These are phyloP conservation scores for Mormyrus lacerda DNA, from an alignment of 2,113 vertebrate genomes.

Conservation along the genomic window DNA sequence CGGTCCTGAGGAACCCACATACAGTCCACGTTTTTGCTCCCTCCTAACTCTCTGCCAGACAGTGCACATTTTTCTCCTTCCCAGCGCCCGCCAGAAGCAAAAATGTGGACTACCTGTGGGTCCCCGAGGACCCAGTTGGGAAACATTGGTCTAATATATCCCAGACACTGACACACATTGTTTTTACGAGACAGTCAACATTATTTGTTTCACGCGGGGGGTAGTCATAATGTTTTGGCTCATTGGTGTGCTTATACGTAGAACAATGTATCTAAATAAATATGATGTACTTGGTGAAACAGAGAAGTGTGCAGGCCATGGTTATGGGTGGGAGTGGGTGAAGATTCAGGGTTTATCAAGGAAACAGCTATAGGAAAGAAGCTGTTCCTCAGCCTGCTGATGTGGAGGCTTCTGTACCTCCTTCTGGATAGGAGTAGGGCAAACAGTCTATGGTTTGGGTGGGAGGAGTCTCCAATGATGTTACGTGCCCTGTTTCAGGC, in stretches of 20 bases:
- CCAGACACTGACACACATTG: background rate
- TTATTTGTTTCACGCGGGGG: background rate
- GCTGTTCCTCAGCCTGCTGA: background rate
- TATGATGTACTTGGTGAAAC: background rate
- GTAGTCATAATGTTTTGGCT: background rate
- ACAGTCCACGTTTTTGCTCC: background rate
- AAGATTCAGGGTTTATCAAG: background rate
- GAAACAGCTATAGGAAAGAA: background rate
- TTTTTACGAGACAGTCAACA: background rate
- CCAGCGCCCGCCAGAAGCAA: background rate
- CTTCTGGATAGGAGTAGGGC: background rate
- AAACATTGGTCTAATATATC: background rate
- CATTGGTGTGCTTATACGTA: background rate
- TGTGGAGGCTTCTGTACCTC: background rate
- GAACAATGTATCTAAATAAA: background rate
- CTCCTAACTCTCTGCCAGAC: background rate
- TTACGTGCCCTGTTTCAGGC: background rate
- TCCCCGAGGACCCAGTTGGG: background rate
- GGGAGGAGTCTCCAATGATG: background rate
- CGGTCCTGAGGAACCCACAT: background rate
- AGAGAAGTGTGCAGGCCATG: background rate
- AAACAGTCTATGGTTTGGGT: background rate
- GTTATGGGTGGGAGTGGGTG: background rate
- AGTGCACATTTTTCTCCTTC: background rate
- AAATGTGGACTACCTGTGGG: background rate